phyloP scores from a whole-genome alignment of 2,888 invertebrate genomes.

The Ochropacha duplaris region DNA sequence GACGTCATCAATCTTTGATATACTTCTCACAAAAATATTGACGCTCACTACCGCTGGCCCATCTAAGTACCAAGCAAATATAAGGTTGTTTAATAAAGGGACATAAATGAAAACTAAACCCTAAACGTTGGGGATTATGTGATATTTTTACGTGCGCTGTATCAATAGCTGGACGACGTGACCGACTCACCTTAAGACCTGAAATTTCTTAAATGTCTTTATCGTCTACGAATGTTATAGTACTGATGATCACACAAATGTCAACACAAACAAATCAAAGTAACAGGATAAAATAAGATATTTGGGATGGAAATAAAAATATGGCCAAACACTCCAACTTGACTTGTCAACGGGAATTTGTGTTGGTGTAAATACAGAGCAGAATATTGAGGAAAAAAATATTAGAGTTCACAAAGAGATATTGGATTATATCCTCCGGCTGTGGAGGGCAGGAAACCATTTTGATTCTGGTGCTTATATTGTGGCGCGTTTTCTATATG shows the following conservation, averaged over 20 bases:
- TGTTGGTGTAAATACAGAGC: conserved; percentile 70
- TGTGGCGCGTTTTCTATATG: not conserved
- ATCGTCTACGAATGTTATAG: conserved; percentile 4
- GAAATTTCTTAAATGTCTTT: conserved; percentile 32
- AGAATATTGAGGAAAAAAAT: conserved; percentile 31
- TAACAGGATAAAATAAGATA: conserved; percentile 39
- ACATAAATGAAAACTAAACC: conserved; percentile 55
- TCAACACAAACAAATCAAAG: conserved; percentile 32
- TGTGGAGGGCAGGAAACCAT: not conserved
- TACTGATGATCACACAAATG: conserved; percentile 33
- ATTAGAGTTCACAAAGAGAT: conserved; percentile 17
- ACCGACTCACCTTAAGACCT: conserved; percentile 55
- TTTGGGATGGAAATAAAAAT: conserved; percentile 42
- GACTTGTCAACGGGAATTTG: conserved; percentile 78
- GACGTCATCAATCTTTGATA: conserved; percentile 99
- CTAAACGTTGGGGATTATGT: conserved; percentile 49
- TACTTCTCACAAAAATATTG: conserved; percentile 99
- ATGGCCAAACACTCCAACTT: conserved; percentile 39
- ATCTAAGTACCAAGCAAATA: conserved; percentile 86
- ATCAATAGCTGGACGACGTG: conserved; percentile 15
- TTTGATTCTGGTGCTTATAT: not conserved
- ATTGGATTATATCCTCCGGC: conserved; percentile 6
- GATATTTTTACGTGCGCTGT: conserved; percentile 27
- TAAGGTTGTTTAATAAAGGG: conserved; percentile 57
- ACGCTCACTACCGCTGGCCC: conserved; percentile 98